Base-by-base conservation (phyloP, 37 sponge, comb jelly and placozoan species). In the Lycopodina hypogea region DNA sequence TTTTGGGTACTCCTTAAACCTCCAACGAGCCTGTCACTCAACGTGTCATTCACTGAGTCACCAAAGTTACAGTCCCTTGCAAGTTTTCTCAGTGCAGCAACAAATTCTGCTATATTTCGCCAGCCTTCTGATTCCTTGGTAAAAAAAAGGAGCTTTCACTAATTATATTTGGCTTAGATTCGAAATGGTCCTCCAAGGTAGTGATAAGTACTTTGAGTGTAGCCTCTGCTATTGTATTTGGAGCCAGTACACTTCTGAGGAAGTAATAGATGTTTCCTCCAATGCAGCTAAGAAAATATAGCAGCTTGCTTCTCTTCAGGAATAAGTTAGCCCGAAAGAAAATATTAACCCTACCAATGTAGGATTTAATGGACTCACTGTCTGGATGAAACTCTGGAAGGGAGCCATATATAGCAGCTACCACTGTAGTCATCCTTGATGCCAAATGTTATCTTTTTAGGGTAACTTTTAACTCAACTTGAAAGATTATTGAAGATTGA, bases 91-190 rank as follows among this genome's bases (percentile, higher is more conserved):
- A 72, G 33, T 19, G 52, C 56, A 4, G 56, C 74, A 72, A 35
- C 56, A 28, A 30, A 76, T 18, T 76, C 45, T 61, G 78, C 65
- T 29, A 76, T 39, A 36, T 61, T 30, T 76, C 64, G n/a, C 39
- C 64, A n/a, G 26, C 41, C 19, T 6, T 6, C 64, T 76, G 78
- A 23, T 76, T 34, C 8, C 78, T 38, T 37, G 29, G 22, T 18
- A 60, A 63, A 61, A 76, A 76, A 76, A 37, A 63, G 24, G 60
- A 76, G 18, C 78, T 8, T 34, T 76, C 64, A 18, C 71, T 30
- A 40, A 80, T 80, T 9, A 80, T 35, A 7, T 3, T 23, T 42
- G 42, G 70, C 37, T 42, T 69, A 1, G 81, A 71, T 69, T 80
- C 42, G 26, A 51, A 80, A 69, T 80, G 81, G 22, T 36, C 39